Base-by-base conservation (phyloP, 2,888 invertebrate species). In the Diplolepis rosae region DNA sequence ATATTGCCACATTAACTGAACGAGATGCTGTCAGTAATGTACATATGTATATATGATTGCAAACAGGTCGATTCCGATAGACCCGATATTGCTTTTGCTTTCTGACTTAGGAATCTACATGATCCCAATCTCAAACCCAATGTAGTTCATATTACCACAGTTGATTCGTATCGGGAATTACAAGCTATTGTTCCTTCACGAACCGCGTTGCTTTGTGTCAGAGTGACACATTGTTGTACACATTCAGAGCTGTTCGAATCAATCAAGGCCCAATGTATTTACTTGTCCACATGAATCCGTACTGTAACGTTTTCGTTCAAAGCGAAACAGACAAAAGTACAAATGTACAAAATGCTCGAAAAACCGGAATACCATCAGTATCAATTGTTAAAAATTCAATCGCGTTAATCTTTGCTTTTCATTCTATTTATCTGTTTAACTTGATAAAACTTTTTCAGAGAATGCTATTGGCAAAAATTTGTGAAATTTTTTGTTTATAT, bases 11-110 rank as follows among this genome's bases (percentile, higher is more conserved):
- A 61, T 39, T 24, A 61, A 61, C 35, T 22, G 24, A 61, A 61
- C n/a, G 35, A 61, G 39, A 61, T 24, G 61, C 61, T 61, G 39
- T 61, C 24, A 24, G 39, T 24, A 3, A 22, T 22, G 4, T 35
- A 35, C 22, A 39, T 13, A 39, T 0, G 35, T 6, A 13, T 32
- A 56, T 45, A 18, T 68, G 65, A 73, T 71, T 45, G 66, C 71
- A 73, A 71, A 73, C 65, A 68, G 71, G 71, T 71, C 66, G 65
- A 72, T 73, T 72, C 69, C 61, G 71, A 69, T 73, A 72, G 68
- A 66, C 51, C 32, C 54, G 73, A 72, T 73, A 66, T 73, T 66
- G 71, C 73, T 52, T 56, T 65, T 65, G 61, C 42, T n/a, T 69
- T 28, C 51, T 68, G 11, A 52, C 51, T 54, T 61, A 18, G 61